Evolutionary conservation across 2,888 invertebrate species (phyloP), one percentile per base, ranked within the genome.

Genomic region (Dryocosmus kuriphilus): DNA sequence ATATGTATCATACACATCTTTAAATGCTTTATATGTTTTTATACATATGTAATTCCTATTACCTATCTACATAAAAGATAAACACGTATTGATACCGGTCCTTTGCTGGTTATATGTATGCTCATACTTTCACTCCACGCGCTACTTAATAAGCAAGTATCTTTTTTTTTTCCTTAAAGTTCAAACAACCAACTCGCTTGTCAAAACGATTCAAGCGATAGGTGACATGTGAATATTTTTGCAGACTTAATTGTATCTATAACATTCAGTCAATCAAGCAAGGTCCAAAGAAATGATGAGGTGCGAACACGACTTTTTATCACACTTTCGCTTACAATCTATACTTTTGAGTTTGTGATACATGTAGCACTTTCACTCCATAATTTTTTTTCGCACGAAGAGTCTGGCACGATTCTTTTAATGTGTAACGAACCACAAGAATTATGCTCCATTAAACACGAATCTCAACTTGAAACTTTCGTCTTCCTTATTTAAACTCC

Each of bases 51-150:
- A 24, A 24, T 41, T 46, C 27, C 27, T 67, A 67, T 41, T 67
- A 67, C 27, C 67, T 27, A 51, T n/a, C n/a, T n/a, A 67, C 67
- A 67, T 62, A n/a, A 19, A 62, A 62, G 32, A 19, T 62, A 62
- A 9, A 82, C 85, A 81, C 78, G 81, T 85, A 85, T 87, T 73
- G 85, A 83, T 80, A 80, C 77, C 78, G 76, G 79, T 74, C 76
- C 80, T 79, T 77, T 79, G 73, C 79, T 83, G 78, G 84, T 84
- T 86, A 84, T 79, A 51, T 74, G 83, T 79, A 51, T 74, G 83
- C 82, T 84, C 82, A 81, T 80, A 88, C 87, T 88, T 88, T 88
- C 88, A 86, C 88, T 88, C 84, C 83, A 83, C 82, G 83, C 82
- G 84, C 87, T 85, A 87, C 85, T 87, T 86, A 83, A 85, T 85